Evolutionary conservation across 2,888 invertebrate species (phyloP), one percentile per base, ranked within the genome.

Genomic region (Cylindroiulus punctatus): DNA sequence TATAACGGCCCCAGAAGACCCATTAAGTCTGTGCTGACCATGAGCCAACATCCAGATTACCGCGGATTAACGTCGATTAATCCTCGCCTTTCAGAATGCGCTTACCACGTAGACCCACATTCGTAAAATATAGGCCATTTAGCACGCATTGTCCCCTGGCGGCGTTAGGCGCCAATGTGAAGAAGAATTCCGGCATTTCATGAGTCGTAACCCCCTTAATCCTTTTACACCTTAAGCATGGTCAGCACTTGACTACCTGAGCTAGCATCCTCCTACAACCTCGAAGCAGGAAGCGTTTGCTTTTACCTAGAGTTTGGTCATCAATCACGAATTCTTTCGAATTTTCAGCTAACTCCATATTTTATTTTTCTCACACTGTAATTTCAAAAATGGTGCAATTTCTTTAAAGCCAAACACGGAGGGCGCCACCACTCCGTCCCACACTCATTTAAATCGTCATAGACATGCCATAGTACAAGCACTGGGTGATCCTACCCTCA

Each of bases 61-160:
- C 65, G 65, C 65, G 65, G 65, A 26, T 65, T 65, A 65, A 65
- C 65, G 65, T 2, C 22, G 65, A 65, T 65, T 65, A 65, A 65
- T 19, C 26, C 52, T 1, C 1, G 52, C 14, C n/a, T n/a, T 2
- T 57, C n/a, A 1, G 52, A 57, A n/a, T 44, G n/a, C 52, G 52
- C 52, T 8, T 57, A 57, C 52, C 19, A 26, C 65, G 65, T 65
- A 65, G 65, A 65, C 65, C 65, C 65, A 65, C 65, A 65, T 65
- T 26, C 8, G 65, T 3, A 65, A 65, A 65, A 65, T 65, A 65
- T 65, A 65, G 65, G 65, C 26, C 65, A 65, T 26, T 65, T 7
- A 65, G 12, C 65, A 65, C 22, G 65, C 65, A 26, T 26, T n/a
- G 22, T 26, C 65, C 26, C 65, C 65, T 65, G 52, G 65, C 65